Evolutionary conservation across 2,113 vertebrate species (phyloP).

Genomic region (Ranitomeya variabilis): DNA sequence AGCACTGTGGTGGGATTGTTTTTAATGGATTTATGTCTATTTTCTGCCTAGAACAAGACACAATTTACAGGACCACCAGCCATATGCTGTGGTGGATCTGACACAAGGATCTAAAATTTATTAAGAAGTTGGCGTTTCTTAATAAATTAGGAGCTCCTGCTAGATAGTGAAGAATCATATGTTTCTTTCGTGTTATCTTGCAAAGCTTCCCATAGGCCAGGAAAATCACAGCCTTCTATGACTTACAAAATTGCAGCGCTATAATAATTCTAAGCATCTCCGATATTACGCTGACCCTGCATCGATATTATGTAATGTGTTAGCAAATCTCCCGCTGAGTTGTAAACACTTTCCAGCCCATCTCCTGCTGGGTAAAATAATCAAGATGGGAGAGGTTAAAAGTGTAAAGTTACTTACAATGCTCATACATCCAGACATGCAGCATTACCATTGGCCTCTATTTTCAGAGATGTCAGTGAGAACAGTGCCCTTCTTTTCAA

Average conservation of each 20-base stretch:
- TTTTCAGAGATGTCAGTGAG: not conserved
- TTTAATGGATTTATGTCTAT: no score
- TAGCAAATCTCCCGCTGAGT: slow-evolving; percentile 22
- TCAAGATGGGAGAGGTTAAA: not conserved
- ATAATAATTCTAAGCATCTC: not conserved
- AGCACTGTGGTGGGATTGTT: no score
- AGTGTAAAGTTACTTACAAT: slow-evolving; percentile 10
- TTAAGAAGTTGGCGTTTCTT: no score
- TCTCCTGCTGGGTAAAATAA: slow-evolving; percentile 7
- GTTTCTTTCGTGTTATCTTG: no score
- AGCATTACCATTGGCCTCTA: not conserved
- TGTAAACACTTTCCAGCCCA: slow-evolving; percentile 1
- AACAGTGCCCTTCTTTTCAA: not conserved
- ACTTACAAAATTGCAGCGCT: not conserved
- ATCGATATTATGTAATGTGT: slow-evolving; percentile 39
- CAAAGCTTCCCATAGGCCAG: not conserved
- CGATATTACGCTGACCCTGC: not conserved
- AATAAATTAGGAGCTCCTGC: no score
- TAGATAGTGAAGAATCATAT: not conserved
- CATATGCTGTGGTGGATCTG: no score
- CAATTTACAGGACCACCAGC: no score
- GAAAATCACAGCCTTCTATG: not conserved
- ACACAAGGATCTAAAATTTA: no score
- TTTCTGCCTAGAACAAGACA: no score
- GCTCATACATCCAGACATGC: not conserved